These are phyloP conservation scores for Bactericera cockerelli DNA, from an alignment of 1,140 invertebrate species.

Conservation along the genomic window DNA sequence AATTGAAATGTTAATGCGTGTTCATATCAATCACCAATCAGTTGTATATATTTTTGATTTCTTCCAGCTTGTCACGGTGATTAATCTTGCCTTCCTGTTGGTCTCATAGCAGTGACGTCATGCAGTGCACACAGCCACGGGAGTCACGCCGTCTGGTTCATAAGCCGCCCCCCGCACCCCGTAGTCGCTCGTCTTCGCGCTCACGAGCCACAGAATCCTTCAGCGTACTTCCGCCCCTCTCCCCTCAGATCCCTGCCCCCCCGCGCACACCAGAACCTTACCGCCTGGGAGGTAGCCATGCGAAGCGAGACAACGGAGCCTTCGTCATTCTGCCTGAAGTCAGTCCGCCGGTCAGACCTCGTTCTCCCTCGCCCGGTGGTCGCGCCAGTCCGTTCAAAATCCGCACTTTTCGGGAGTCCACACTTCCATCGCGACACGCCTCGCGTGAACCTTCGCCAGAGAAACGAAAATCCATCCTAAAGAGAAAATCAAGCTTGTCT, in stretches of 20 bases:
- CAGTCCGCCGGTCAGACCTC: background rate
- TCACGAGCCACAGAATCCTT: background rate
- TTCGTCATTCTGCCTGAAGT: conserved; percentile 7
- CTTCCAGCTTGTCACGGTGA: no score
- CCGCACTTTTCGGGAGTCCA: background rate
- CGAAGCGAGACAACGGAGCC: background rate
- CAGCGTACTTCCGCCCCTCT: conserved; percentile 4
- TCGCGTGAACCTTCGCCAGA: background rate
- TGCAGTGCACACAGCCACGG: background rate
- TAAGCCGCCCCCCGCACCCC: background rate
- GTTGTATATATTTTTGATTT: no score
- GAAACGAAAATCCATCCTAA: background rate
- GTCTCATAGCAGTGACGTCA: background rate
- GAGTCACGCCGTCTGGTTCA: background rate
- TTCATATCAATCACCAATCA: no score
- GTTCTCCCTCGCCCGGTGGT: conserved; percentile 1
- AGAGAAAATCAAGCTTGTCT: conserved; percentile 3
- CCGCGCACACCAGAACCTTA: background rate
- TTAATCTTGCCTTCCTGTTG: no score
- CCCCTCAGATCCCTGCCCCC: conserved; percentile 2
- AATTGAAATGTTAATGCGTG: no score
- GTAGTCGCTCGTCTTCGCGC: background rate
- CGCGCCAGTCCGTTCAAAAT: conserved; percentile 6
- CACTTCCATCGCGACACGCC: background rate
- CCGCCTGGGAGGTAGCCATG: background rate